These are phyloP conservation scores for Pangasianodon hypophthalmus DNA, from an alignment of 2,113 vertebrate genomes.

Conservation along the genomic window DNA sequence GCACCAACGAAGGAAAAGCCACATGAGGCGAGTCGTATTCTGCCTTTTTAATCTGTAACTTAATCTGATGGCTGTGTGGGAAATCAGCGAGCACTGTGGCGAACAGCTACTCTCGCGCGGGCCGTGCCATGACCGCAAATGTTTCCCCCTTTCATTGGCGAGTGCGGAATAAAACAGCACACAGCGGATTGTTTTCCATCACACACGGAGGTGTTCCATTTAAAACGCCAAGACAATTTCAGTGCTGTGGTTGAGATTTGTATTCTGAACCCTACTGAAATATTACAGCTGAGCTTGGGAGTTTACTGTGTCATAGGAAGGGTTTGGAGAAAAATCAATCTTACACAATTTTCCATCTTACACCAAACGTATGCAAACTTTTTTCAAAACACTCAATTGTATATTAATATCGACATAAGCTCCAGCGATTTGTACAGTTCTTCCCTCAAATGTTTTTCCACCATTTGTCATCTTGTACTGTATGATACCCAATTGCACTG, in stretches of 20 bases:
- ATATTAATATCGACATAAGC: background rate
- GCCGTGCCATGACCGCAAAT: conserved; percentile 44
- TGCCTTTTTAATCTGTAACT: conserved; percentile 70
- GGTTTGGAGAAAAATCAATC: background rate
- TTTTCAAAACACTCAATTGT: background rate
- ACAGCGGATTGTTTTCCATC: conserved; percentile 60
- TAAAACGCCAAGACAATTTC: conserved; percentile 71
- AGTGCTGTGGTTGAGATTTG: conserved; percentile 51
- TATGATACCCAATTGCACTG: background rate
- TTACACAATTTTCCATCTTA: background rate
- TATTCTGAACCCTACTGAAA: conserved; percentile 60
- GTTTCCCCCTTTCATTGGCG: conserved; percentile 46
- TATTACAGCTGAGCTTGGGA: conserved; percentile 47
- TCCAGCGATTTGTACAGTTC: background rate
- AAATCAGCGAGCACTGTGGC: conserved; percentile 63
- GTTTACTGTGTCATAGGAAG: background rate
- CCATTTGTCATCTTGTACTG: background rate
- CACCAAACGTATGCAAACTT: background rate
- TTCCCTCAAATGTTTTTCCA: background rate
- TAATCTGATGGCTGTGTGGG: conserved; percentile 65
- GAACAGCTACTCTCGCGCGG: conserved; percentile 53
- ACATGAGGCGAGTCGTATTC: conserved; percentile 58
- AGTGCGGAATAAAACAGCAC: conserved; percentile 32
- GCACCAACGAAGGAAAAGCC: conserved; percentile 56
- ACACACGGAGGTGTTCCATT: conserved; percentile 74